Conservation (phyloP, 2,888 invertebrate genomes). For the Clistopyga incitator region DNA sequence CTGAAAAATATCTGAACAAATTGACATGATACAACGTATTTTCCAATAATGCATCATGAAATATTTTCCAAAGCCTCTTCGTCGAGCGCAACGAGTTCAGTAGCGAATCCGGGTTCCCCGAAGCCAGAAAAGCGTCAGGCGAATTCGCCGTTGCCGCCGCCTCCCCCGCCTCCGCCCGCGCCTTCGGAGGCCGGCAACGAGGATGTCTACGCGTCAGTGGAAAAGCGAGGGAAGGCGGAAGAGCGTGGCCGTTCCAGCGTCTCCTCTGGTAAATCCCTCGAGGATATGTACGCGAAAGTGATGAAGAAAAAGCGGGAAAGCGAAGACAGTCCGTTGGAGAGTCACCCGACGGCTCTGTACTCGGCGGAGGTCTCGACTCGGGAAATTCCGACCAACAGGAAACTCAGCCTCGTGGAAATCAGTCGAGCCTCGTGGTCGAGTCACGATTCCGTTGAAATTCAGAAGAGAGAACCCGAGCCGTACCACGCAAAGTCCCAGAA, state of each 20-base stretch:
- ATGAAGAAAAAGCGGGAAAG: constrained; percentile 87
- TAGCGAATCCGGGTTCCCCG: constrained; percentile 92
- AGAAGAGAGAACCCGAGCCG: constrained; percentile 76
- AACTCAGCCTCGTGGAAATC: constrained; percentile 78
- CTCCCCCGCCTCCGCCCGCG: constrained; percentile 92
- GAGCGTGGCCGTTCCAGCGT: constrained; percentile 74
- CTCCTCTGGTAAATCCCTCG: constrained; percentile 87
- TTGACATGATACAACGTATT: no score
- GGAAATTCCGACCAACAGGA: constrained; percentile 66
- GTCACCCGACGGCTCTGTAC: constrained; percentile 63
- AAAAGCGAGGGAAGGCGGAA: constrained; percentile 80
- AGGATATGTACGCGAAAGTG: constrained; percentile 96
- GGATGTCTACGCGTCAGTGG: constrained; percentile 83
- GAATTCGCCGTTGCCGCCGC: constrained; percentile 94
- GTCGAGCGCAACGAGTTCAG: constrained; percentile 89
- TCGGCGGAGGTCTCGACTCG: constrained; percentile 76
- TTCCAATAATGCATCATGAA: constrained; percentile 21
- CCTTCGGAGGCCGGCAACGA: constrained; percentile 87
- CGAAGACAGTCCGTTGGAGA: constrained; percentile 79
- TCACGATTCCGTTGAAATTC: constrained; percentile 79
- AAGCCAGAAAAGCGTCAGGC: constrained; percentile 96
- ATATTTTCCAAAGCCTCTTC: constrained; percentile 87
- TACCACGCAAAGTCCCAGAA: constrained; percentile 53
- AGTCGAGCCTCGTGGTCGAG: constrained; percentile 81
- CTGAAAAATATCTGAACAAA: no score